phyloP scores from a whole-genome alignment of 2,888 invertebrate species.

The Cheilosia urbana region DNA sequence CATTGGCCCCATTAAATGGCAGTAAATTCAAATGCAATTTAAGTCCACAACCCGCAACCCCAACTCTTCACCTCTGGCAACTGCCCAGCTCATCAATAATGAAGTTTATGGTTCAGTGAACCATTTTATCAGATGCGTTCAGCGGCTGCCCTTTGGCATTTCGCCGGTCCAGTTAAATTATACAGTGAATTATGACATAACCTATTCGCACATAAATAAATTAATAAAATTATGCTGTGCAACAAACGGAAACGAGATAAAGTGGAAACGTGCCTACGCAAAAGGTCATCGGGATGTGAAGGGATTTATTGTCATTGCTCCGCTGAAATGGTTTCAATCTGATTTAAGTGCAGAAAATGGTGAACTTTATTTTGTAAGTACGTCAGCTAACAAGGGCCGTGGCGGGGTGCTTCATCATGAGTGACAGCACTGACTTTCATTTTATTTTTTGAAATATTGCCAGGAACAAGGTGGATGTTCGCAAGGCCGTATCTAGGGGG shows the following conservation, averaged over 20 bases:
- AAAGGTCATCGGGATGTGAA: not conserved
- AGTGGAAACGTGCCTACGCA: not conserved
- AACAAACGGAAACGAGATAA: not conserved
- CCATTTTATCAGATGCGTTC: conserved; percentile 59
- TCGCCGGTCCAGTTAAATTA: conserved; percentile 28
- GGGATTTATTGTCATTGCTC: not conserved
- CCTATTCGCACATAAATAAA: not conserved
- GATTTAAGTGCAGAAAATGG: no score
- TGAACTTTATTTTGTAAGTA: no score
- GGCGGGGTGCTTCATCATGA: no score
- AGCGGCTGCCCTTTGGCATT: conserved; percentile 54
- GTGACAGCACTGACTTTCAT: no score
- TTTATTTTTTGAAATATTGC: no score
- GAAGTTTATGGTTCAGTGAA: conserved; percentile 67
- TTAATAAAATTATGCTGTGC: conserved; percentile 16
- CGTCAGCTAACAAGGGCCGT: no score
- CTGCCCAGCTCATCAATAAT: conserved; percentile 46
- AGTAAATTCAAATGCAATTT: conserved; percentile 35
- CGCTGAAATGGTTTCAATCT: no score
- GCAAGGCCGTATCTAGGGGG: no score
- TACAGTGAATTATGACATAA: conserved; percentile 3
- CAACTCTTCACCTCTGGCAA: not conserved
- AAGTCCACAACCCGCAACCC: not conserved
- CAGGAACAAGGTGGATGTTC: no score
- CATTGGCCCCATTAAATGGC: not conserved